Evolutionary conservation across 2,113 vertebrate genomes (phyloP).

Genomic region (Pelecanoides urinatrix): DNA sequence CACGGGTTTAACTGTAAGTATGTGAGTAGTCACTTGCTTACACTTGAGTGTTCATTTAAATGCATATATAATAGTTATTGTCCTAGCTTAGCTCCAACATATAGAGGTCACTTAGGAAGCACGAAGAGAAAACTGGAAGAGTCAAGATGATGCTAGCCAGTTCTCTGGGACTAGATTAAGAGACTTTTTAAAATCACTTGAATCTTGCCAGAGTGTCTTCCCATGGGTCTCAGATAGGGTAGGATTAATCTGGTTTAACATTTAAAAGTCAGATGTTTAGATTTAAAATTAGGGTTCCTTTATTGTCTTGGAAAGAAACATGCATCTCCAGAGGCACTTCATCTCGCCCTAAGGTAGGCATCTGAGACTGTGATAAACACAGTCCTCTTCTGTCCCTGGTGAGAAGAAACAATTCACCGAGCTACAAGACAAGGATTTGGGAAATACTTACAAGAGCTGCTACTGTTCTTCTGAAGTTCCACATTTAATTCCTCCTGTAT

Average conservation of each 20-base stretch:
- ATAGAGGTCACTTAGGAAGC: background rate
- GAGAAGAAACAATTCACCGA: background rate
- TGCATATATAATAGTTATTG: background rate
- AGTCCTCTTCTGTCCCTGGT: background rate
- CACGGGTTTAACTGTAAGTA: background rate
- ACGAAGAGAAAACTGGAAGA: background rate
- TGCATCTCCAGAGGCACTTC: background rate
- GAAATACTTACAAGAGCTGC: background rate
- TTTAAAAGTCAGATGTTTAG: background rate
- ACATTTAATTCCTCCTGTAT: background rate
- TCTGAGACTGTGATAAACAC: background rate
- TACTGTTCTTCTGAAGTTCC: background rate
- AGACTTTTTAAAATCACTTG: background rate
- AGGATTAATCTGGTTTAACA: background rate
- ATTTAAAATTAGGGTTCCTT: background rate
- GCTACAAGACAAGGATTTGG: background rate
- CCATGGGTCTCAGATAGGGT: background rate
- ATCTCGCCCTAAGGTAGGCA: background rate
- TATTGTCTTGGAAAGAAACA: background rate
- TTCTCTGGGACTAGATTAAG: background rate
- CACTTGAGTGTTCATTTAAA: background rate
- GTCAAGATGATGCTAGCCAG: background rate
- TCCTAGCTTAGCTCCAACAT: background rate
- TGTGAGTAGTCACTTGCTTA: background rate
- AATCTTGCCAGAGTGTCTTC: background rate